phyloP scores from a whole-genome alignment of 2,113 vertebrate genomes.

The Camelus dromedarius region DNA sequence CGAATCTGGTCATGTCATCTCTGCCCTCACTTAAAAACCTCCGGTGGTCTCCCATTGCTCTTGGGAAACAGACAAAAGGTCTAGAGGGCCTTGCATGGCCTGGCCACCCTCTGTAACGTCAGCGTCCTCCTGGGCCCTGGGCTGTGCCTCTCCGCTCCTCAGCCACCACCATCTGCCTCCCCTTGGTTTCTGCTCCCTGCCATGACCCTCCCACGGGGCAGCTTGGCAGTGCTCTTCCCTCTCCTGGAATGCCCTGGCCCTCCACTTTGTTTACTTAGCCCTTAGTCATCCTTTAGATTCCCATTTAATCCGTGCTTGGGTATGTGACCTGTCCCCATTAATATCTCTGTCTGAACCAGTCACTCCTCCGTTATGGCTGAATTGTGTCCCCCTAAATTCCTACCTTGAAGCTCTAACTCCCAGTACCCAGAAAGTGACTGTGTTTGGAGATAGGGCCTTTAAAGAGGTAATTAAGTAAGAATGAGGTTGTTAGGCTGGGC shows the following conservation, averaged over 20 bases:
- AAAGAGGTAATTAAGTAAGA: not conserved
- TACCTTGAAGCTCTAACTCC: not conserved
- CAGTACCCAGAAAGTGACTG: not conserved
- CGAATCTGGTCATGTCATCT: not conserved
- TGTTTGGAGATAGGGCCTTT: not conserved
- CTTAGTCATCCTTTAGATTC: not conserved
- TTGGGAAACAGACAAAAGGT: not conserved
- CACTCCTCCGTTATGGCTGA: not conserved
- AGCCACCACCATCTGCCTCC: not conserved
- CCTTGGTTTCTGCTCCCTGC: not conserved
- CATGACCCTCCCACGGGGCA: too few species aligned
- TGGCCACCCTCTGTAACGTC: not conserved
- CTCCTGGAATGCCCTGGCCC: too few species aligned
- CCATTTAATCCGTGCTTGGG: not conserved
- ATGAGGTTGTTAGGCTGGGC: not conserved
- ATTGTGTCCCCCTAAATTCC: not conserved
- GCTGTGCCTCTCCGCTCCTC: not conserved
- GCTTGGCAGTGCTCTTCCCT: not conserved
- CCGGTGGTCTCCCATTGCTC: not conserved
- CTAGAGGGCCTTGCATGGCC: not conserved
- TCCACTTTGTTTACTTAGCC: not conserved
- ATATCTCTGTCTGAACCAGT: not conserved
- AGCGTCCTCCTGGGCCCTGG: fast-evolving
- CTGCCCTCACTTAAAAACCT: not conserved
- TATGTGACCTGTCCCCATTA: too few species aligned